These are phyloP conservation scores for Condylostylus longicornis DNA, from an alignment of 1,140 invertebrate genomes.

Conservation along the genomic window DNA sequence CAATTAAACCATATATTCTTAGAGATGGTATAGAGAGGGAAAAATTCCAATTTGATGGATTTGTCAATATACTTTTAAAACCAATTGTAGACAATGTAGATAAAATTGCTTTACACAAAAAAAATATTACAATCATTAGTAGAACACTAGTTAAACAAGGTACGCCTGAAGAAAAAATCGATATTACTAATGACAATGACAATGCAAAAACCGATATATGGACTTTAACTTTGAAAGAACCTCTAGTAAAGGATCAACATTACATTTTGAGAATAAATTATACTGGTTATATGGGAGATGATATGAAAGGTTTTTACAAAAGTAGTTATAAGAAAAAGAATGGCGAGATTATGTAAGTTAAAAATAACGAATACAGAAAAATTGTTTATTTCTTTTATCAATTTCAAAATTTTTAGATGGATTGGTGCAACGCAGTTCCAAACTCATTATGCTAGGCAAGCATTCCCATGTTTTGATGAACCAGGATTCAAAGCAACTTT, in stretches of 20 bases:
- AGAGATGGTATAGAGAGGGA: constrained; percentile 32
- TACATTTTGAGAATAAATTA: constrained; percentile 23
- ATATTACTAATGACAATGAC: not conserved
- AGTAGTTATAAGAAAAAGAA: constrained; percentile 43
- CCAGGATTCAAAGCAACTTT: constrained; percentile 64
- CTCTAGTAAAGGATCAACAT: not conserved
- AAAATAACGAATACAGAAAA: not conserved
- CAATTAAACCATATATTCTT: constrained; percentile 37
- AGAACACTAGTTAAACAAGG: not conserved
- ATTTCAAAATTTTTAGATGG: constrained; percentile 34
- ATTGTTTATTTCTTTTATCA: too few relatives aligned
- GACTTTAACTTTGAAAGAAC: not conserved
- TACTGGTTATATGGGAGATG: constrained; percentile 33
- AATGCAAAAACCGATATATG: not conserved
- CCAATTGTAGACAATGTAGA: constrained; percentile 15
- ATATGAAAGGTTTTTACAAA: constrained; percentile 57
- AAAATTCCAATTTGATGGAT: constrained; percentile 40
- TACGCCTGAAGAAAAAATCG: not conserved
- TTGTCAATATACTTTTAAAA: constrained; percentile 35
- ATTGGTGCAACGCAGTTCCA: constrained; percentile 60
- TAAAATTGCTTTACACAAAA: constrained; percentile 44
- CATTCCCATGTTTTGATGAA: constrained; percentile 78
- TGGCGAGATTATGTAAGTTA: constrained; percentile 16
- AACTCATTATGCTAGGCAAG: constrained; percentile 54
- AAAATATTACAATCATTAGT: constrained; percentile 33